Base-by-base conservation (phyloP, 2,113 vertebrate genomes). In the Dipodomys stephensi region DNA sequence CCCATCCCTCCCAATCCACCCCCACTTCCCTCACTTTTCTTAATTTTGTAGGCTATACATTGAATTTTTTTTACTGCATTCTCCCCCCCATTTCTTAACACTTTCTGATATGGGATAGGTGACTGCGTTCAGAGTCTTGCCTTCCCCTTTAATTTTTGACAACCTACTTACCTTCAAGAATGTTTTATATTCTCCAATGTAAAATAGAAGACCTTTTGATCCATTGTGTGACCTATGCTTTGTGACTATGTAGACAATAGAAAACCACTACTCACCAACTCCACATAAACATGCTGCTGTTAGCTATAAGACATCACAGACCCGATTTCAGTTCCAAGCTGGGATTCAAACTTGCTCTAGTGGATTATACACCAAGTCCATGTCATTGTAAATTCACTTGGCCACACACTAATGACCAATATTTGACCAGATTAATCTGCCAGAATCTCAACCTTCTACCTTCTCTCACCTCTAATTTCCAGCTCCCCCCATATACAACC, bases 111-210 rank as follows among this genome's bases (percentile, higher is more conserved):
- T 6, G 3, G 62, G 44, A 25, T 44, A 19, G 46, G 22, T 27
- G 6, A 15, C 23, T 53, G 9, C 44, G 7, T 8, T 74, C 16
- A 22, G 6, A 67, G 6, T 28, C n/a, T 18, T 76, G n/a, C 19
- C 20, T 90, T 69, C 60, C 8, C 13, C 64, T 35, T 60, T 57
- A 35, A 85, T 9, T 49, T 8, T 79, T 18, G 57, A n/a, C 39
- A 81, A 67, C 30, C 18, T 15, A 68, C 77, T 81, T 53, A 64
- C 23, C 65, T 78, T 96, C 87, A 32, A 90, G 12, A n/a, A 85
- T 85, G 19, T 9, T 73, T 8, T 22, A n/a, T 60, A 13, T 88
- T 44, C 35, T 78, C 39, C 49, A 46, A 73, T n/a, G 12, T 46
- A 82, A 92, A 94, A 64, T n/a, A 64, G 69, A 85, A 3, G 4